phyloP scores from a whole-genome alignment of 2,797 vertebrate genomes.

The Micrastur ruficollis region DNA sequence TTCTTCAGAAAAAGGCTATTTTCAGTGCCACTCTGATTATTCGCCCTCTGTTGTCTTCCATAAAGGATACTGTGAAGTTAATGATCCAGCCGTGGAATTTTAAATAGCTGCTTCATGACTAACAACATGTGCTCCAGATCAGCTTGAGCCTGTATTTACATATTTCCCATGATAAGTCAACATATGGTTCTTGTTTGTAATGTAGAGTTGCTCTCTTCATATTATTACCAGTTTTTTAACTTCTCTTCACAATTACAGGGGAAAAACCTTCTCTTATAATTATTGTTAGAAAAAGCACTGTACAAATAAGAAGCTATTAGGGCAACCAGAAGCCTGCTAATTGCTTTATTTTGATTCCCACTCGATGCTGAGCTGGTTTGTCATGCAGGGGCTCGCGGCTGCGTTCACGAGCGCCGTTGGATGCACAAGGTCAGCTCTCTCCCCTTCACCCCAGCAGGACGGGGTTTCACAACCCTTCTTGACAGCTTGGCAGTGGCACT shows the following conservation, averaged over 20 bases:
- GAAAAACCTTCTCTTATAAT: not conserved
- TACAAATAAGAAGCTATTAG: not conserved
- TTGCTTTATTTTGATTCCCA: not conserved
- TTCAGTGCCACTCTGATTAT: constrained; percentile 6
- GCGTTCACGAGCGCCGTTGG: rapidly evolving
- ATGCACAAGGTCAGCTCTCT: not conserved
- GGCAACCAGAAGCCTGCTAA: not conserved
- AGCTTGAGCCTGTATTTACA: constrained; percentile 22
- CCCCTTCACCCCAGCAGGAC: not conserved
- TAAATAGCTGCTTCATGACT: constrained; percentile 54
- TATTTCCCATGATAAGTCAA: constrained; percentile 65
- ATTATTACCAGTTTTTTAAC: not conserved
- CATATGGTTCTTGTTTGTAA: constrained; percentile 55
- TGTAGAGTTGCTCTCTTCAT: not conserved
- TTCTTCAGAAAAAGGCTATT: not conserved
- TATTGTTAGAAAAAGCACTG: not conserved
- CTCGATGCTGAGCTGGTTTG: not conserved
- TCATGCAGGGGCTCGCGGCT: not conserved
- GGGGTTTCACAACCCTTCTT: not conserved
- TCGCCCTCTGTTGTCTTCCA: constrained; percentile 37
- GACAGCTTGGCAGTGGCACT: not conserved
- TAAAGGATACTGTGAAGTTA: constrained; percentile 61
- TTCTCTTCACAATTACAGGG: constrained; percentile 1
- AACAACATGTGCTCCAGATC: constrained; percentile 46
- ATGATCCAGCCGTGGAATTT: constrained; percentile 38